These are phyloP conservation scores for Dendroctonus valens DNA, from an alignment of 1,140 invertebrate genomes.

Conservation along the genomic window DNA sequence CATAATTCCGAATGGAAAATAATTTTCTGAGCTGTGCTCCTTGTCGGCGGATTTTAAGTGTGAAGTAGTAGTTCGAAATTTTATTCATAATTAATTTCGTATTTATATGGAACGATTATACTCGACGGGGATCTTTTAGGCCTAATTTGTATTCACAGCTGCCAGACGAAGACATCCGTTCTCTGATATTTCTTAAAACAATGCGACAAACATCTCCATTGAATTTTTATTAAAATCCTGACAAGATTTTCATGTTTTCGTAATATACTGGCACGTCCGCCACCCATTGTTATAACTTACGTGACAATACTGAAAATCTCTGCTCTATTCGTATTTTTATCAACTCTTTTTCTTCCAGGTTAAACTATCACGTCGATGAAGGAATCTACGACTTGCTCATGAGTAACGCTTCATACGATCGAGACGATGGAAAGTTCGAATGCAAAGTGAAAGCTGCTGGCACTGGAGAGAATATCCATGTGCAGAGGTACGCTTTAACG, in stretches of 20 bases:
- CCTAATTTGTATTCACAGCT: conserved; percentile 15
- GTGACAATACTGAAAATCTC: conserved; percentile 21
- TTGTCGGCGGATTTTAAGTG: too few relatives aligned
- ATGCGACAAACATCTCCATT: conserved; percentile 9
- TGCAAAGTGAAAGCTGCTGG: conserved; percentile 83
- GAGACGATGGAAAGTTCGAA: conserved; percentile 89
- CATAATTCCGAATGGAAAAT: background rate
- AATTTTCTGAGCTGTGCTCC: background rate
- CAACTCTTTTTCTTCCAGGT: conserved; percentile 55
- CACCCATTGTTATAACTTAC: conserved; percentile 15
- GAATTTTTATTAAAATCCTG: conserved; percentile 28
- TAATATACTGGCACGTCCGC: conserved; percentile 22
- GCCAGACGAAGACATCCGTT: background rate
- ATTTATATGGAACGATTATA: too few relatives aligned
- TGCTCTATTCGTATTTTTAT: background rate
- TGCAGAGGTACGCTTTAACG: conserved; percentile 78
- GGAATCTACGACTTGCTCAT: conserved; percentile 88
- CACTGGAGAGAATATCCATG: conserved; percentile 78
- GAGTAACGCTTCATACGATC: conserved; percentile 79
- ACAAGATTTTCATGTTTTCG: conserved; percentile 26
- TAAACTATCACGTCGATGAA: conserved; percentile 71
- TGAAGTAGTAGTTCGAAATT: too few relatives aligned
- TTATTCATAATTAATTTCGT: too few relatives aligned
- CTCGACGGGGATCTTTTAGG: too few relatives aligned
- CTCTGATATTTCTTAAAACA: conserved; percentile 24